A percentile compares a stretch with the other conserved stretches of the same genome.
Evolutionary conservation across 2,888 invertebrate genomes (phyloP).

Genomic region (Biston stratarius): DNA sequence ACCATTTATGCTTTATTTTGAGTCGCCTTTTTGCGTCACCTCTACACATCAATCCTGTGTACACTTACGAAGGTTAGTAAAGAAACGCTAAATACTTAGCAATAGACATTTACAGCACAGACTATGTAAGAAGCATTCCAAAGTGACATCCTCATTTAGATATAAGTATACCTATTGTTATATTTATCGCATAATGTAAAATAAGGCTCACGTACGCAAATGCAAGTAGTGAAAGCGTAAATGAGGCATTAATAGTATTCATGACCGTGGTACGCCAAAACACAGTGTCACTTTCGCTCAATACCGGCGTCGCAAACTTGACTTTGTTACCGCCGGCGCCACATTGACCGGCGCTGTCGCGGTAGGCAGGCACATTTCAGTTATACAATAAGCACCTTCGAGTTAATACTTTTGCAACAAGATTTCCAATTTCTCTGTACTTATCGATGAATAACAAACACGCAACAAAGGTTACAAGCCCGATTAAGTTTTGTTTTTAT

Average conservation of each 20-base stretch:
- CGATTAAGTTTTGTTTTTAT: conserved; percentile 34
- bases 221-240: conserved; percentile 71
- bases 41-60: conserved; percentile 42
- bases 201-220: conserved; percentile 34
- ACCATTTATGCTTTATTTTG: conserved; percentile 65
- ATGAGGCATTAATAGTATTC: conserved; percentile 73
- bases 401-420: conserved; percentile 5
- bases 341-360: conserved; percentile 37
- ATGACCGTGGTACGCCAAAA: conserved; percentile 66
- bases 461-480: conserved; percentile 11
- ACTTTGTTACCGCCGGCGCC: conserved; percentile 50
- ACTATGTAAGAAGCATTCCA: neutral
- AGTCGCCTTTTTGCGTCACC: conserved; percentile 49
- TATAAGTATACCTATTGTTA: conserved; percentile 10
- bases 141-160: neutral
- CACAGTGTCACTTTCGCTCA: conserved; percentile 77
- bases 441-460: conserved; percentile 3
- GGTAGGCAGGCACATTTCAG: conserved; percentile 10
- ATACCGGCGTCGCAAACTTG: conserved; percentile 60
- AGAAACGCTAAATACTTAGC: neutral
- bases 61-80: neutral
- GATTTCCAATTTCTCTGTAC: conserved; percentile 19
- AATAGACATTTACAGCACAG: too few relatives aligned
- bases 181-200: conserved; percentile 15
- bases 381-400: conserved; percentile 40